Evolutionary conservation across 1,140 invertebrate genomes (phyloP), one percentile per base, ranked within the genome.

Genomic region (Pseudomyrmex pallidus): DNA sequence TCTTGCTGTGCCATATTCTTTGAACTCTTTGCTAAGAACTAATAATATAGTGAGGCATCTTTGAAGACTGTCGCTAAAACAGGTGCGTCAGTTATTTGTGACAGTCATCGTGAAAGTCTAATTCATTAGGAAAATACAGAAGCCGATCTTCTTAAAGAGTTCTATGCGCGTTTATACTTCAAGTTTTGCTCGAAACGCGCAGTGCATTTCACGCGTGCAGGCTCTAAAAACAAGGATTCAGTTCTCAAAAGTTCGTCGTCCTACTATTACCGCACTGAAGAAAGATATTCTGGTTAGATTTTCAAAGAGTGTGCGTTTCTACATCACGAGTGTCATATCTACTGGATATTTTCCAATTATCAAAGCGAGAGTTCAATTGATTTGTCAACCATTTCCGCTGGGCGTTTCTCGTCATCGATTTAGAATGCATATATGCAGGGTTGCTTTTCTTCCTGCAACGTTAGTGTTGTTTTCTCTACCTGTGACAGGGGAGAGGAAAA

Each of bases 341-440:
- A 87, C 85, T 87, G 80, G 80, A 87, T 87, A 84, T 78, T 87
- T 87, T 87, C 61, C 86, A 84, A 87, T 87, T 87, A 87, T 61
- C 63, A 10, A 25, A 59, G 73, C 72, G 57, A 83, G 72, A 87
- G 57, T 87, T 87, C 67, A 56, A 66, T 52, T 87, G 80, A 86
- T 83, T 82, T 72, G 64, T 76, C 46, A 56, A 64, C 61, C 84
- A 84, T 87, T 67, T 67, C 35, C 35, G 61, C 70, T 63, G 48
- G 85, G 66, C 44, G 66, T 46, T 68, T 50, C 67, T 84, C 74
- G 25, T 68, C 83, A 72, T 86, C 83, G 86, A 83, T 87, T 87
- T 74, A 87, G 85, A 82, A 74, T 61, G 54, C 78, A 78, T 56
- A 57, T 76, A 7, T 35, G 35, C 35, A 35, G 7, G 0, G 68